Evolutionary conservation across 2,888 invertebrate genomes (phyloP).

Genomic region (Eupelmus urozonus): DNA sequence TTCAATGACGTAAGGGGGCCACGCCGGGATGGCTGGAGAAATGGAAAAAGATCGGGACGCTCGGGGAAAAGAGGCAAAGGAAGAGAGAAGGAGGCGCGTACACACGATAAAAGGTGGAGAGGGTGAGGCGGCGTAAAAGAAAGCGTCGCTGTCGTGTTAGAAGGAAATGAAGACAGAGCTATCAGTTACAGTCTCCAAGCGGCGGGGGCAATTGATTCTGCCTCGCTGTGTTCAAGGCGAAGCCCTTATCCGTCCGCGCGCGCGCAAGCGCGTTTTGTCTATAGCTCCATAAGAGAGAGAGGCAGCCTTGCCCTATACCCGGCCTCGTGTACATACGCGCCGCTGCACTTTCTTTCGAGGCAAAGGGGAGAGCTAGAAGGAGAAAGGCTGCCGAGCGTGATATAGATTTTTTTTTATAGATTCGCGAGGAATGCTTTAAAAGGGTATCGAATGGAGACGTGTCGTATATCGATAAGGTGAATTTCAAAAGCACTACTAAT

Average conservation of each 20-base stretch:
- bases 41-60: constrained; percentile 53
- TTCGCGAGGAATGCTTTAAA: neutral
- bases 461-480: too few species aligned
- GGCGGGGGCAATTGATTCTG: constrained; percentile 70
- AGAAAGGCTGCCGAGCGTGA: neutral
- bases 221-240: constrained; percentile 62
- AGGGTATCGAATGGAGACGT: neutral
- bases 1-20: constrained; percentile 28
- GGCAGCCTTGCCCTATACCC: too few species aligned
- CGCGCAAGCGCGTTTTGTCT: constrained; percentile 61
- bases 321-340: neutral
- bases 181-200: constrained; percentile 71
- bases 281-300: neutral
- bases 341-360: constrained; percentile 17
- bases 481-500: too few species aligned
- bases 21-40: constrained; percentile 20
- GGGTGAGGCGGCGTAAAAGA: too few species aligned
- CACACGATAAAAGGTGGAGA: constrained; percentile 60
- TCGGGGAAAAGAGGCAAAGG: constrained; percentile 66
- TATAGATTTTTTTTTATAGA: constrained; percentile 3
- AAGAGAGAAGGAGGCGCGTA: too few species aligned
- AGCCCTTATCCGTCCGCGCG: constrained; percentile 61
- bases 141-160: constrained; percentile 68
- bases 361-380: neutral
- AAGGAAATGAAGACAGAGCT: constrained; percentile 71